Percentiles rank a stretch among this genome's conserved stretches.
Evolutionary conservation across 23 tunicate species (phyloP).

Genomic region (Botrylloides violaceus): DNA sequence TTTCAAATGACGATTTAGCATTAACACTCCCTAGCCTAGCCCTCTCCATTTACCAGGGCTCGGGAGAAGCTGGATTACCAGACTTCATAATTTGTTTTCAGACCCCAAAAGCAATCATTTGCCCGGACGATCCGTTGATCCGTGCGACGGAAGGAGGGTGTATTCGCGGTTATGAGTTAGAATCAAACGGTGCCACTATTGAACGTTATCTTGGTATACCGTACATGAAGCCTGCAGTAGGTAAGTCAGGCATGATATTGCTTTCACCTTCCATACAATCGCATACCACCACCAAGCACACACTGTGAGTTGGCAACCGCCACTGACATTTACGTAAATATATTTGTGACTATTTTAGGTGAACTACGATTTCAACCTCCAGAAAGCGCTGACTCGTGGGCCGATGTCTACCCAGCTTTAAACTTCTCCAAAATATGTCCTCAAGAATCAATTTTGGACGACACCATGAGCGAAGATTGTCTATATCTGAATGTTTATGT

Average conservation of each 20-base stretch:
- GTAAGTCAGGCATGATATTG: neutral
- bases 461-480: slow-evolving; percentile 40
- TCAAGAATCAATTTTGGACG: slow-evolving; percentile 9
- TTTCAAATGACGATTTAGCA: neutral
- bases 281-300: too few species aligned
- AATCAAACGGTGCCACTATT: slow-evolving; percentile 19
- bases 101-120: neutral
- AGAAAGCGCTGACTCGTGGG: slow-evolving; percentile 9
- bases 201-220: slow-evolving; percentile 34
- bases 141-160: slow-evolving; percentile 21
- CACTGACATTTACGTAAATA: too few species aligned
- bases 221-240: slow-evolving; percentile 25
- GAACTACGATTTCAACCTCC: slow-evolving; percentile 19
- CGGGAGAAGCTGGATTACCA: too few species aligned
- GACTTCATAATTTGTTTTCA: neutral
- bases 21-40: too few species aligned
- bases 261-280: neutral
- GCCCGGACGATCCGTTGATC: slow-evolving; percentile 2
- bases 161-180: slow-evolving; percentile 26
- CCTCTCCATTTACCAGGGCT: too few species aligned
- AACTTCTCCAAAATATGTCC: slow-evolving; percentile 29
- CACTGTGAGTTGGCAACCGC: too few species aligned
- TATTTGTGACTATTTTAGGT: neutral
- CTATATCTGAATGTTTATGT: slow-evolving; percentile 33
- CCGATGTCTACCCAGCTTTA: neutral